Base-by-base conservation (phyloP, 2,113 vertebrate species). In the Sorex araneus region DNA sequence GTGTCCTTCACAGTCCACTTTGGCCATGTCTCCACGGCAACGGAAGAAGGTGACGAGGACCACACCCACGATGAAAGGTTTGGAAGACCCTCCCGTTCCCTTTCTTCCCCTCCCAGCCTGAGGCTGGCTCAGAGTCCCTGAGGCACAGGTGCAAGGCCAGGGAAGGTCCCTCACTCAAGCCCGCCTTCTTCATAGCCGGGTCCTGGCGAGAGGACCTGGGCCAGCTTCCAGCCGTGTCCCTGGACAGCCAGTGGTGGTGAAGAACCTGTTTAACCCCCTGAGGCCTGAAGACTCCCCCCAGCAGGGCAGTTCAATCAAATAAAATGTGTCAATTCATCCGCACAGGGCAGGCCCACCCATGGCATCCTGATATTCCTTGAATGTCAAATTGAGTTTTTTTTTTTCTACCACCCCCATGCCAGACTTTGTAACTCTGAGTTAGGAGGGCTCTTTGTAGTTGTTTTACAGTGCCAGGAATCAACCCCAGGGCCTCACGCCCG, bases 1-100 rank as follows among this genome's bases (percentile, higher is more conserved):
- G 8, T 97, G 96, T 94, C 86, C 92, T 92, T 98, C 97, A 45
- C 97, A 99, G 99, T 98, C 98, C 67, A 98, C 98, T 36, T 94
- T 99, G 97, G 81, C 99, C 94, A 98, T 99, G 97, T 99, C 99
- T 36, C 99, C 99, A 86, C 96, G 98, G 92, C 99, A 99, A 96
- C 98, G 98, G 88, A 98, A 99, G 97, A 99, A 99, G 98, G 98
- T 98, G 57, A 98, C 98, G 6, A 98, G 98, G 71, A 98, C 98
- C 91, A 99, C 98, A 3, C 99, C 99, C 0, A 99, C 99, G 12
- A 99, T 99, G 98, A 99, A 99, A 99, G 99, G 99, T 99, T 97
- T 12, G 91, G 30, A 71, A 74, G 40, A 69, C 66, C 78, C 81
- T 85, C 67, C 43, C 60, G 45, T 16, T 23, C 43, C 36, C 43